Evolutionary conservation across 2,113 vertebrate genomes (phyloP), one percentile per base, ranked within the genome.

Genomic region (Chascanopsetta lugubris): DNA sequence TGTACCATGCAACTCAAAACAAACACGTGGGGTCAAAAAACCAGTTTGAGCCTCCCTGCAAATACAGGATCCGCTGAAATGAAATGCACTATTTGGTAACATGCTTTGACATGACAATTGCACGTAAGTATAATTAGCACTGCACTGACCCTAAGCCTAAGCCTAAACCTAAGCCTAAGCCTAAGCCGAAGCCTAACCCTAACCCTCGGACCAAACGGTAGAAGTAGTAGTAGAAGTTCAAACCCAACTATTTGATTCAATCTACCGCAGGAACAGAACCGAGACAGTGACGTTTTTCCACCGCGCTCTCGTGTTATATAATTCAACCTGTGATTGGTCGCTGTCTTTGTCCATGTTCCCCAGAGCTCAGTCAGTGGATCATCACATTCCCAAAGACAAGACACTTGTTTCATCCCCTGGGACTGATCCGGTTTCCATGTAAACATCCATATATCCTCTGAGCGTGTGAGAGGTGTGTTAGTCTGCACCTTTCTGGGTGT

Each of bases 371-470:
- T 40, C 3, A 11, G n/a, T 57, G 49, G 48, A 34, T 40, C n/a
- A n/a, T 47, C 8, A 20, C 3, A 18, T 1, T 3, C 5, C 58
- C 32, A 24, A 4, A 51, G 50, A 59, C 21, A 3, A 13, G 30
- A 49, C 22, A 34, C 40, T 26, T 43, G 40, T 27, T 45, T 55
- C 6, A 12, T 26, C 63, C 18, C 12, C n/a, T 18, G 24, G 46
- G 40, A 61, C 15, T n/a, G 1, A 21, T 62, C 21, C 50, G 69
- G 24, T 27, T 25, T 63, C 36, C 45, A 0, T 61, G 48, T 70
- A 66, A 66, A 69, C 47, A 58, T 58, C 59, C 15, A 36, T 30
- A n/a, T 8, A 12, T 24, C 24, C 27, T 42, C n/a, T 38, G 27
- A 53, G n/a, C 34, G 24, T 29, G 5, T 48, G 42, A 10, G 32